Percentiles rank a stretch among this genome's conserved stretches.
These are phyloP conservation scores for Macrosiphum euphorbiae DNA, from an alignment of 2,888 invertebrate species.

Conservation along the genomic window DNA sequence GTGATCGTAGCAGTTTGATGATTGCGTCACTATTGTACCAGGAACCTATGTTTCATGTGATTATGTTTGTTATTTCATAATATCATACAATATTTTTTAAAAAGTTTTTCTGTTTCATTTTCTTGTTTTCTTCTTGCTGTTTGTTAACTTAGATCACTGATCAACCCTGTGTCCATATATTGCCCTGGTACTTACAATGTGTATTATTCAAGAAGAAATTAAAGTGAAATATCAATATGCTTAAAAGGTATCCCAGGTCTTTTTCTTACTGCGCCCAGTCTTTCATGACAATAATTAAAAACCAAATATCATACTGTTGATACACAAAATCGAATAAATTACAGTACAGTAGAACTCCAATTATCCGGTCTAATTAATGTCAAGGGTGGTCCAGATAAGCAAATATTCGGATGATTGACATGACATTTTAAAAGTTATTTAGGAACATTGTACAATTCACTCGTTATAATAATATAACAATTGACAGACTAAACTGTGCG, in stretches of 20 bases:
- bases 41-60: neutral
- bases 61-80: neutral
- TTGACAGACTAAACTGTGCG: too few relatives aligned
- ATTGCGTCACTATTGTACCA: neutral
- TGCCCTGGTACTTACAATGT: neutral
- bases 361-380: too few relatives aligned
- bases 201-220: neutral
- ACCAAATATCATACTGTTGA: neutral
- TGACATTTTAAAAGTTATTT: too few relatives aligned
- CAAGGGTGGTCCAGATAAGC: too few relatives aligned
- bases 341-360: too few relatives aligned
- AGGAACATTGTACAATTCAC: too few relatives aligned
- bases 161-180: neutral
- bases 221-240: too few relatives aligned
- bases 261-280: neutral
- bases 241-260: too few relatives aligned
- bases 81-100: neutral
- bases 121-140: neutral
- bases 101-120: neutral
- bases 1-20: neutral
- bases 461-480: too few relatives aligned
- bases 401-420: too few relatives aligned
- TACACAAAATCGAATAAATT: neutral
- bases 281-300: too few relatives aligned
- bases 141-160: too few relatives aligned